These are phyloP conservation scores for Cyrtodaria siliqua DNA, from an alignment of 2,888 invertebrate genomes.

Conservation along the genomic window DNA sequence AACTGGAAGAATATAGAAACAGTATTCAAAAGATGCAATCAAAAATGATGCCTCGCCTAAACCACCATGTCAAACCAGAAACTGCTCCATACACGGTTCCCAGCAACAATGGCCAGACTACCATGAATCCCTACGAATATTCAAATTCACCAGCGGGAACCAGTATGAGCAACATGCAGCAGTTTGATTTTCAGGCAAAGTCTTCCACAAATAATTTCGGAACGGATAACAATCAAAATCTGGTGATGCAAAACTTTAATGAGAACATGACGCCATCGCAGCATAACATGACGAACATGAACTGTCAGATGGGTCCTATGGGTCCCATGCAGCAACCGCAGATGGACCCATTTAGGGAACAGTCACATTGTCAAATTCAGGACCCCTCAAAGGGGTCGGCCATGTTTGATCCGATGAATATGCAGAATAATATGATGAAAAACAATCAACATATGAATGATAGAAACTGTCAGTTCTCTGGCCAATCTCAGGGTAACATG, in stretches of 20 bases:
- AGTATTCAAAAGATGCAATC: slow-evolving; percentile 76
- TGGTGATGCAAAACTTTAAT: slow-evolving; percentile 67
- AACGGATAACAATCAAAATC: slow-evolving; percentile 75
- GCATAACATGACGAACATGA: slow-evolving; percentile 57
- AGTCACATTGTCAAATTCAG: slow-evolving; percentile 58
- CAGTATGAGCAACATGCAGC: slow-evolving; percentile 52
- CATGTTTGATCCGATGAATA: slow-evolving; percentile 58
- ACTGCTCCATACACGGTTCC: slow-evolving; percentile 82
- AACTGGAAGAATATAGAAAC: slow-evolving; percentile 76
- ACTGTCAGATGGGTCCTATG: slow-evolving; percentile 65
- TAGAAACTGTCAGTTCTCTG: slow-evolving; percentile 56
- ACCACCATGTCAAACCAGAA: slow-evolving; percentile 77
- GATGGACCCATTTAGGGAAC: slow-evolving; percentile 59
- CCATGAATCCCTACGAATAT: slow-evolving; percentile 69
- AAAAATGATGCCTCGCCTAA: slow-evolving; percentile 77
- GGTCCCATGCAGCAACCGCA: slow-evolving; percentile 66
- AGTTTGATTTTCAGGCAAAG: slow-evolving; percentile 67
- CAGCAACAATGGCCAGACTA: slow-evolving; percentile 69
- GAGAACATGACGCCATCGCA: slow-evolving; percentile 58
- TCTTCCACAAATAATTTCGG: slow-evolving; percentile 60
- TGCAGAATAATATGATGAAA: slow-evolving; percentile 58
- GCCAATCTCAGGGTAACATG: slow-evolving; percentile 59
- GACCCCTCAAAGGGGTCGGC: slow-evolving; percentile 57
- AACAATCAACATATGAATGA: slow-evolving; percentile 19
- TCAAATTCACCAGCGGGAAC: slow-evolving; percentile 27